Conservation (phyloP, 1,140 invertebrate species). For the Bombus superbus region DNA sequence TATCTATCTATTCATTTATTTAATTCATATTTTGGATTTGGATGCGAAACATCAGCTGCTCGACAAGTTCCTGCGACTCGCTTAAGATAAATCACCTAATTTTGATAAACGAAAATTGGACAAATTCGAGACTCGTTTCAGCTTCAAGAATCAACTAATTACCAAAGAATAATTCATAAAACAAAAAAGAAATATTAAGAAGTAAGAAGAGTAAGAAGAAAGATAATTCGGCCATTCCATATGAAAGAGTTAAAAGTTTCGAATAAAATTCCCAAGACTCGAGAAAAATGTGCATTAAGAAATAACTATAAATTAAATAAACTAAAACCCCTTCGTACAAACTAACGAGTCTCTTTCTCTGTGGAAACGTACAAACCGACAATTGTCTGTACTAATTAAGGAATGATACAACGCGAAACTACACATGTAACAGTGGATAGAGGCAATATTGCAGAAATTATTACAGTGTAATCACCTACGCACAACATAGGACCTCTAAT, state of each 20-base stretch:
- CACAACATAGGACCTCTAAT: constrained; percentile 16
- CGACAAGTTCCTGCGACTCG: too few relatives aligned
- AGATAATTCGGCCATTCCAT: background rate
- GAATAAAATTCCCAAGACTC: background rate
- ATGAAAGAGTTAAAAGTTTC: background rate
- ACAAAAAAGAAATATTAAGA: too few relatives aligned
- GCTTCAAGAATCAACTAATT: too few relatives aligned
- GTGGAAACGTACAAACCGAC: background rate
- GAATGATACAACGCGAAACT: background rate
- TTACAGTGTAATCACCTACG: constrained; percentile 28
- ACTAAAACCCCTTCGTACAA: background rate
- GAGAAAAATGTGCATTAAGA: background rate
- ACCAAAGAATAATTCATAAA: background rate
- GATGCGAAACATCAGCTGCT: too few relatives aligned
- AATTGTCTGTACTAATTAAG: background rate
- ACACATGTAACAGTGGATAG: too few relatives aligned
- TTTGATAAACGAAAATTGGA: background rate
- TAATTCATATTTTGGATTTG: too few relatives aligned
- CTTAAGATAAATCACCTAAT: background rate
- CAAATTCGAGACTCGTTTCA: too few relatives aligned
- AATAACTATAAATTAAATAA: background rate
- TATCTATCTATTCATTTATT: too few relatives aligned
- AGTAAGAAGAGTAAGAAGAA: background rate
- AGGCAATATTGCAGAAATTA: constrained; percentile 15
- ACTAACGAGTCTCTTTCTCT: background rate